A percentile compares a stretch with the other conserved stretches of the same genome.
These are phyloP conservation scores for Caenorhabditis japonica DNA, from an alignment of 2,888 invertebrate genomes.

Conservation along the genomic window DNA sequence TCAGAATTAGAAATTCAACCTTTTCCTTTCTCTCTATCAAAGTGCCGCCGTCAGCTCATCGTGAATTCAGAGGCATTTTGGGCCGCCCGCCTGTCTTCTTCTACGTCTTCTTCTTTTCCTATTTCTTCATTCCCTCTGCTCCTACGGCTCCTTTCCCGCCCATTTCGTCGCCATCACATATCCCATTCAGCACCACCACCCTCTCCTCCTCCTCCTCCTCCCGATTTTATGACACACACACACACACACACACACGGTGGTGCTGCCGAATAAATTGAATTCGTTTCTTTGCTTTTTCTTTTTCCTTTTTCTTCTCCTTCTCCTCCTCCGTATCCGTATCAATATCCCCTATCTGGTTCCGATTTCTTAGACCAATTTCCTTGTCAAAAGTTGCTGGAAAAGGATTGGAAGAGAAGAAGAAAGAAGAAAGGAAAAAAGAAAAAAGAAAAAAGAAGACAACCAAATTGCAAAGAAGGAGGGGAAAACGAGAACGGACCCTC, in stretches of 20 bases:
- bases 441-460: neutral
- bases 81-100: slow-evolving; percentile 31
- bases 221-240: slow-evolving; percentile 53
- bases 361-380: too few species aligned
- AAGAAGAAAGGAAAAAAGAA: slow-evolving; percentile 1
- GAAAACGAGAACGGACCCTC: slow-evolving; percentile 28
- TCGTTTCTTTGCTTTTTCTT: slow-evolving; percentile 19
- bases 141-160: slow-evolving; percentile 35
- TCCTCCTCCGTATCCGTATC: too few species aligned
- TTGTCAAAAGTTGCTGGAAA: too few species aligned
- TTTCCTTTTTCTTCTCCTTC: slow-evolving; percentile 4
- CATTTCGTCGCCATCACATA: slow-evolving; percentile 43
- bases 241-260: slow-evolving; percentile 34
- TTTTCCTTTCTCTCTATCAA: slow-evolving; percentile 23
- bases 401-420: slow-evolving; percentile 2
- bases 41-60: slow-evolving; percentile 47
- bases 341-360: slow-evolving; percentile 16
- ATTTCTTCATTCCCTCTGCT: slow-evolving; percentile 4
- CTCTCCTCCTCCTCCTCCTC: slow-evolving; percentile 8
- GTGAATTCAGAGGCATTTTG: slow-evolving; percentile 44
- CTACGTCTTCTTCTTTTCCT: slow-evolving; percentile 10
- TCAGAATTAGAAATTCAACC: slow-evolving; percentile 33
- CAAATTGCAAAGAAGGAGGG: slow-evolving; percentile 36
- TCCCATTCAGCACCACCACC: slow-evolving; percentile 36
- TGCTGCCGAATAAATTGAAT: slow-evolving; percentile 51